phyloP scores from a whole-genome alignment of 35 echinoderm and acorn worm species.

The Heliocidaris erythrogramma region DNA sequence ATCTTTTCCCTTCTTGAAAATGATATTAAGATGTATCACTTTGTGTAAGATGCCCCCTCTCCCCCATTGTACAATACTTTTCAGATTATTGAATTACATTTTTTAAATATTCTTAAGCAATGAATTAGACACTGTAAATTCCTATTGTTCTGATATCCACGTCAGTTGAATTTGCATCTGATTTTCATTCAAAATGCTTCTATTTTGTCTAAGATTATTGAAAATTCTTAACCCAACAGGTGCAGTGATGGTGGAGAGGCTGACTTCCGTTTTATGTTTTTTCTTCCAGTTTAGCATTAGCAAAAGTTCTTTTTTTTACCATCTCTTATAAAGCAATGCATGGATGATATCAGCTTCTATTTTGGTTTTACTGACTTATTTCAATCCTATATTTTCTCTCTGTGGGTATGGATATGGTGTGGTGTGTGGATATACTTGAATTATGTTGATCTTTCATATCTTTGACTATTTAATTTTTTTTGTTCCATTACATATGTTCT shows the following conservation, averaged over 20 bases:
- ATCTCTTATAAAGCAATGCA: neutral
- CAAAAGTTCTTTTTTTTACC: neutral
- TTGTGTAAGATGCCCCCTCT: too few species aligned
- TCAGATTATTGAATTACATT: neutral
- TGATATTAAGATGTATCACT: neutral
- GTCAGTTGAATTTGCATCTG: neutral
- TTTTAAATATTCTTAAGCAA: neutral
- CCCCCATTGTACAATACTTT: neutral
- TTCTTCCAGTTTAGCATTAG: neutral
- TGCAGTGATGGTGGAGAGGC: neutral
- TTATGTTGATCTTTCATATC: neutral
- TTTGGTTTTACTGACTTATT: neutral
- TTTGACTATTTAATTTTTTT: neutral
- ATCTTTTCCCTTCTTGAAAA: neutral
- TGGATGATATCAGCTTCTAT: neutral
- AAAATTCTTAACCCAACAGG: neutral
- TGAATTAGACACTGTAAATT: neutral
- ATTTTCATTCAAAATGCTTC: neutral
- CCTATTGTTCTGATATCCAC: neutral
- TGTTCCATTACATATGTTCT: neutral
- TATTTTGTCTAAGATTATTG: neutral
- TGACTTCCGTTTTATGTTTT: neutral
- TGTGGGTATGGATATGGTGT: neutral
- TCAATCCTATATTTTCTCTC: neutral
- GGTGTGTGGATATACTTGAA: too few species aligned